Evolutionary conservation across 2,888 invertebrate species (phyloP).

Genomic region (Crocallis elinguaria): DNA sequence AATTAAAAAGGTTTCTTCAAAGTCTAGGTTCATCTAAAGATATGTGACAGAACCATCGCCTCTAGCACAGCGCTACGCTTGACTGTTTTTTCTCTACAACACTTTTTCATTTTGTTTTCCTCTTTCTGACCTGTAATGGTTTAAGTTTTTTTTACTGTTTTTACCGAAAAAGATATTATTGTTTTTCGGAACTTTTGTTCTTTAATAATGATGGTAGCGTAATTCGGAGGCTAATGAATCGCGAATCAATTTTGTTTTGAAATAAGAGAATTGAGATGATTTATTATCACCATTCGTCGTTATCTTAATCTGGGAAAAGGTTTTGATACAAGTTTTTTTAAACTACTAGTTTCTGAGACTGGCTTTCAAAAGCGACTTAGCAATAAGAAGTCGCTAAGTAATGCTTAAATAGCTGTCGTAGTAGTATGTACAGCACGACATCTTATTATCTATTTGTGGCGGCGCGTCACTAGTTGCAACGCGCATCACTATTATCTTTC

Average conservation of each 20-base stretch:
- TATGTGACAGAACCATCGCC: slow-evolving; percentile 8
- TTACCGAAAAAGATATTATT: slow-evolving; percentile 39
- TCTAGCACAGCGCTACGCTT: background rate
- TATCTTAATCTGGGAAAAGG: background rate
- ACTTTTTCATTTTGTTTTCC: slow-evolving; percentile 31
- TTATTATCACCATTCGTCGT: slow-evolving; percentile 14
- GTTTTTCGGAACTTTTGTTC: slow-evolving; percentile 42
- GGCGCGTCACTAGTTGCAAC: too few species aligned
- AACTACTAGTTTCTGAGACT: too few species aligned
- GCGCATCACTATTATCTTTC: too few species aligned
- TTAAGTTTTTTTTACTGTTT: slow-evolving; percentile 36
- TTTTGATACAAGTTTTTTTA: background rate
- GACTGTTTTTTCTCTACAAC: slow-evolving; percentile 30
- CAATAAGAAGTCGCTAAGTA: too few species aligned
- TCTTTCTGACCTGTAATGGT: slow-evolving; percentile 35
- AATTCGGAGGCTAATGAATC: slow-evolving; percentile 45
- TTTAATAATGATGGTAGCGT: slow-evolving; percentile 38
- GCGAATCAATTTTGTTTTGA: slow-evolving; percentile 38
- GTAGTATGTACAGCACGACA: too few species aligned
- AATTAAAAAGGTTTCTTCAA: background rate
- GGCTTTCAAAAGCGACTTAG: too few species aligned
- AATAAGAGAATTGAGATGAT: slow-evolving; percentile 17
- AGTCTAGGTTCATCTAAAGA: background rate
- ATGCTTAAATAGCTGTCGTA: too few species aligned
- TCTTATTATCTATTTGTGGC: too few species aligned